phyloP scores from a whole-genome alignment of 2,888 invertebrate genomes.

The Osedax fenrisi region DNA sequence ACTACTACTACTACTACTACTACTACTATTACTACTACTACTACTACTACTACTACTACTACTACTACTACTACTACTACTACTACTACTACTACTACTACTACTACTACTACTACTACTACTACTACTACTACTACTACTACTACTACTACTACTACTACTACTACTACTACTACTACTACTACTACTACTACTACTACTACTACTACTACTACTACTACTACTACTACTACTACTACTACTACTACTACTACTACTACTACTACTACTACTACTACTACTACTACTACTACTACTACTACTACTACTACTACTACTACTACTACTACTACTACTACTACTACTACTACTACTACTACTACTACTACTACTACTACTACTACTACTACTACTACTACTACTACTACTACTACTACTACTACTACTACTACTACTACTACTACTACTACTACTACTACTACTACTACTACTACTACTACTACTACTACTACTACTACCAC shows the following conservation, averaged over 20 bases:
- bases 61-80: slow-evolving; percentile 8
- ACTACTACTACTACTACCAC: not conserved
- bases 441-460: not conserved
- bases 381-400: slow-evolving; percentile 6
- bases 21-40: not conserved
- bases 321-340: slow-evolving; percentile 7
- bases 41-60: not conserved
- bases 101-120: not conserved
- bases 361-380: not conserved
- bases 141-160: slow-evolving; percentile 4
- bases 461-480: not conserved
- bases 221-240: not conserved
- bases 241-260: not conserved
- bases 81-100: not conserved
- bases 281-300: not conserved
- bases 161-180: not conserved
- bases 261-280: slow-evolving; percentile 7
- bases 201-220: not conserved
- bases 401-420: slow-evolving; percentile 5
- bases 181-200: not conserved
- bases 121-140: not conserved
- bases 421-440: slow-evolving; percentile 10
- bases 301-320: slow-evolving; percentile 5
- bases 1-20: slow-evolving; percentile 3
- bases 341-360: not conserved